These are phyloP conservation scores for Platysteira castanea DNA, from an alignment of 2,113 vertebrate genomes.

Conservation along the genomic window DNA sequence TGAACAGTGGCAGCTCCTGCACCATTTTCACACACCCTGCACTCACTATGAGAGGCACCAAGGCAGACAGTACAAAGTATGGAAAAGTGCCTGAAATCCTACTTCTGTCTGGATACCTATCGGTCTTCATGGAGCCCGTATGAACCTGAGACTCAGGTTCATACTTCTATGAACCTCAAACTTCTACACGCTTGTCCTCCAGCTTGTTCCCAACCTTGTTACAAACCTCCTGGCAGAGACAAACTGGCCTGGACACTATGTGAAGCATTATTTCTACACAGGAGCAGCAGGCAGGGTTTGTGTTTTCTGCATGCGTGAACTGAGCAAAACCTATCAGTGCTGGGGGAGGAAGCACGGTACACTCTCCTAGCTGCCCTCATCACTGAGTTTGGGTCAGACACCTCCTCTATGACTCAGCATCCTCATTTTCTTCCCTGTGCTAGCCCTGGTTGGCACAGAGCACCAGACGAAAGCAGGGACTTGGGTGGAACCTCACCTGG, in stretches of 20 bases:
- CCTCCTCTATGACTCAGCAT: rapidly evolving
- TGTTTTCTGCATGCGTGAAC: neutral
- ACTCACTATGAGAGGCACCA: neutral
- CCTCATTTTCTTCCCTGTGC: neutral
- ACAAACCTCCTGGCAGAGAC: neutral
- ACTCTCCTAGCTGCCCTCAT: neutral
- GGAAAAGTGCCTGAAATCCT: neutral
- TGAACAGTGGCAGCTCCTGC: rapidly evolving
- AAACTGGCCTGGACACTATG: rapidly evolving
- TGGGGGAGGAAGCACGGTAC: neutral
- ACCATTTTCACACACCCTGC: neutral
- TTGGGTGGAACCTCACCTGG: neutral
- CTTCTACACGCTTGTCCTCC: neutral
- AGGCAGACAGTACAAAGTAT: neutral
- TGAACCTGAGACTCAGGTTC: rapidly evolving
- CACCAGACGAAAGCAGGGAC: rapidly evolving
- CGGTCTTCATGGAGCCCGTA: neutral
- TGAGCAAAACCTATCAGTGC: neutral
- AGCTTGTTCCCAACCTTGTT: neutral
- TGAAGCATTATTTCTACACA: neutral
- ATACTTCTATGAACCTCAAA: too few relatives aligned
- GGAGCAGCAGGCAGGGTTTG: neutral
- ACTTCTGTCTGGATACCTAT: neutral
- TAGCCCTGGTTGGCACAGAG: neutral
- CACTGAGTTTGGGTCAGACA: rapidly evolving